Percentiles rank a stretch among this genome's conserved stretches.
Conservation (phyloP, 2,888 invertebrate species). For the Dolomedes plantarius region DNA sequence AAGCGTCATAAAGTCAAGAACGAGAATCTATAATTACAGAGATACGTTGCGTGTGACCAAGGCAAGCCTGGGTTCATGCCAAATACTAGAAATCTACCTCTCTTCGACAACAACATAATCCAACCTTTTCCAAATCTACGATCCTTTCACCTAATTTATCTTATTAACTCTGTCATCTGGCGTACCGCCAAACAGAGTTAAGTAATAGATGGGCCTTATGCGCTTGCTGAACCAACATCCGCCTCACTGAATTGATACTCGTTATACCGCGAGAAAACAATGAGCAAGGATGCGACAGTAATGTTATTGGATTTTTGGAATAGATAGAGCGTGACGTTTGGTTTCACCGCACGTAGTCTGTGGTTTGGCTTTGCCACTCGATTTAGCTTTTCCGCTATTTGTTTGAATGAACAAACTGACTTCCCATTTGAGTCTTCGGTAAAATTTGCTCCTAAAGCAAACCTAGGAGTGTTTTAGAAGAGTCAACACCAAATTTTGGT, state of each 20-base stretch:
- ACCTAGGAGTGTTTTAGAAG: no score
- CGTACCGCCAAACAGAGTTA: constrained; percentile 58
- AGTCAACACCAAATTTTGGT: no score
- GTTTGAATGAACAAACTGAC: background rate
- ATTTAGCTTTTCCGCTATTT: background rate
- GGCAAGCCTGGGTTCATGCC: constrained; percentile 46
- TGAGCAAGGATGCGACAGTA: constrained; percentile 54
- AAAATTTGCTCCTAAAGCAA: no score
- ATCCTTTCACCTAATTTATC: constrained; percentile 68
- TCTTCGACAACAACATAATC: constrained; percentile 49
- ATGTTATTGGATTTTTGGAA: constrained; percentile 63
- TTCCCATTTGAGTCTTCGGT: no score
- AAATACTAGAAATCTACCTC: constrained; percentile 42
- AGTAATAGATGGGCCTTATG: constrained; percentile 55
- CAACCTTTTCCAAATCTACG: constrained; percentile 53
- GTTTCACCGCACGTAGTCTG: background rate
- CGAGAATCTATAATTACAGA: background rate
- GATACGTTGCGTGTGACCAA: constrained; percentile 30
- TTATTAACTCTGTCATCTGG: constrained; percentile 67
- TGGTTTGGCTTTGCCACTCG: background rate
- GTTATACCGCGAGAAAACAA: constrained; percentile 43
- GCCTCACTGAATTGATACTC: constrained; percentile 38
- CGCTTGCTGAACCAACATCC: constrained; percentile 42
- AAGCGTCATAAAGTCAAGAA: no score
- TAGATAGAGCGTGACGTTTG: constrained; percentile 17